phyloP scores from a whole-genome alignment of 2,113 vertebrate species.

The Centropus bengalensis region DNA sequence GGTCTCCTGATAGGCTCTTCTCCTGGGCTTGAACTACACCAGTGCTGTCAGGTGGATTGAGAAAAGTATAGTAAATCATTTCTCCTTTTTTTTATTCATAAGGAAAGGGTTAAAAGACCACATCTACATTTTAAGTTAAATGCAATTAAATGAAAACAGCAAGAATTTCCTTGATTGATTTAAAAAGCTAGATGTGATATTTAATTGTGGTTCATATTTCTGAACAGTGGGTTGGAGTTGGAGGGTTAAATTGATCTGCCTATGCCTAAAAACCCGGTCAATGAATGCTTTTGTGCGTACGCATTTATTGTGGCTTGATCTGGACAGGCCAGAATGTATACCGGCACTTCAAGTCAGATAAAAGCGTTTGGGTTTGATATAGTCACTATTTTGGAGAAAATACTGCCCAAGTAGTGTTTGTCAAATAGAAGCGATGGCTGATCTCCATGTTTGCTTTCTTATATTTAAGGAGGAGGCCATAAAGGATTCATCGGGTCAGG shows the following conservation, averaged over 20 bases:
- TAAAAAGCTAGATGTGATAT: fast-evolving
- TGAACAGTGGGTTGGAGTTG: not conserved
- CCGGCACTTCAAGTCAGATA: not conserved
- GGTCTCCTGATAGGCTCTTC: fast-evolving
- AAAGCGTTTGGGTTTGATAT: not conserved
- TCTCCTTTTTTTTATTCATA: not conserved
- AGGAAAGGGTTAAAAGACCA: not conserved
- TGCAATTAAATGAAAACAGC: not conserved
- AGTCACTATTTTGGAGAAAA: not conserved
- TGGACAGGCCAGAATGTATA: not conserved
- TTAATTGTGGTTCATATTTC: not conserved
- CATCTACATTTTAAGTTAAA: not conserved
- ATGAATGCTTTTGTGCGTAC: not conserved
- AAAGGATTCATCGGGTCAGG: conserved; percentile 85
- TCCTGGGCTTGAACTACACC: not conserved
- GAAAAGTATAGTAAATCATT: not conserved
- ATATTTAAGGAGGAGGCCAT: conserved; percentile 80
- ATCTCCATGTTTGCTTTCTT: not conserved
- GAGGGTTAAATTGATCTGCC: not conserved
- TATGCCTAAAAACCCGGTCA: not conserved
- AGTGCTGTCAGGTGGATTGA: not conserved
- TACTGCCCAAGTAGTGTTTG: not conserved
- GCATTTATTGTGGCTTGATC: not conserved
- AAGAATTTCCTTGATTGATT: not conserved
- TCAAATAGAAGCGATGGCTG: not conserved